These are phyloP conservation scores for Catharus bicknelli DNA, from an alignment of 2,113 vertebrate genomes.

Conservation along the genomic window DNA sequence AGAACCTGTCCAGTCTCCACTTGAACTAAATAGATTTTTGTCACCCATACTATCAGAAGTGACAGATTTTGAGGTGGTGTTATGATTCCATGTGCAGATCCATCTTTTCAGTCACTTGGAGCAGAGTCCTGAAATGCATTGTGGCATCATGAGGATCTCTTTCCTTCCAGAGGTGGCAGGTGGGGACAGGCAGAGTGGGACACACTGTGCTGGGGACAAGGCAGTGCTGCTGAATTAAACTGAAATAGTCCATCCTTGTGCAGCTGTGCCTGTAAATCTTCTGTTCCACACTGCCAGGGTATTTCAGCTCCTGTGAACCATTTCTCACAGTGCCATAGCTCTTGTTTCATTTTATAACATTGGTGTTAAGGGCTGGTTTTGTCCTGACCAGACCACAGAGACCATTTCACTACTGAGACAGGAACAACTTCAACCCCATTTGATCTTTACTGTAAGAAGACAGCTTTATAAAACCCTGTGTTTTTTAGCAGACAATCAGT, in stretches of 20 bases:
- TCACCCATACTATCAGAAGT: fast-evolving
- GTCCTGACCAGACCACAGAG: neutral
- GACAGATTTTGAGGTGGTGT: neutral
- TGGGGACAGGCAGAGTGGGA: neutral
- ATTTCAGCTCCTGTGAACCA: neutral
- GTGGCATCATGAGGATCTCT: neutral
- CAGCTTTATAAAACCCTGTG: neutral
- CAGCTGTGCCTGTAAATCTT: neutral
- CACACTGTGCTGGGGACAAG: neutral
- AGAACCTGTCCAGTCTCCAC: neutral
- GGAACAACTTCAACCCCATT: neutral
- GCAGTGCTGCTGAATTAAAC: neutral
- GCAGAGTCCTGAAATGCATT: neutral
- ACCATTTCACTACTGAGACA: neutral
- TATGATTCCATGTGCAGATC: neutral
- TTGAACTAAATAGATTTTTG: neutral
- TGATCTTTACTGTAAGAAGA: neutral
- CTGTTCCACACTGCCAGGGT: neutral
- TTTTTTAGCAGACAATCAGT: neutral
- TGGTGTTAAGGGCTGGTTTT: neutral
- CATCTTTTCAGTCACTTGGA: neutral
- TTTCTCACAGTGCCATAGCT: neutral
- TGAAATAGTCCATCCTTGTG: neutral
- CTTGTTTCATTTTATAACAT: neutral
- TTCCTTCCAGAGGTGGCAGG: neutral